Percentiles rank a stretch among this genome's conserved stretches.
phyloP scores from a whole-genome alignment of 2,888 invertebrate species.

The Epirrita christyi region DNA sequence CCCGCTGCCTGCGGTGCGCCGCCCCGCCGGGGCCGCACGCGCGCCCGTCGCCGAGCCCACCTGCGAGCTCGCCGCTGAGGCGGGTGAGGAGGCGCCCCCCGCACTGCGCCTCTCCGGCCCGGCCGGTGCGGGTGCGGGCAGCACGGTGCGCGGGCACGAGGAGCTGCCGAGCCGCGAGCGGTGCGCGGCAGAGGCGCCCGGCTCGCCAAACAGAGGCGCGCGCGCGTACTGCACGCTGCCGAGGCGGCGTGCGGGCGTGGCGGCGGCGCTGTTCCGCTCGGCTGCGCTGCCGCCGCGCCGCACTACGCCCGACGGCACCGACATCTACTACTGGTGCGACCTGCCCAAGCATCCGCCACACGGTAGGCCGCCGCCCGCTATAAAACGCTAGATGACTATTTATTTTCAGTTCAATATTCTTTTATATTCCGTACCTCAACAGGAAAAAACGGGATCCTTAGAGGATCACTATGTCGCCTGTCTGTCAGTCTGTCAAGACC shows the following conservation, averaged over 20 bases:
- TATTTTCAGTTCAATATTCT: too few species aligned
- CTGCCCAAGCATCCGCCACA: slow-evolving; percentile 84
- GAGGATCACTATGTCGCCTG: too few species aligned
- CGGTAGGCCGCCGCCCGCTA: slow-evolving; percentile 67
- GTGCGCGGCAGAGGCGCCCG: slow-evolving; percentile 25
- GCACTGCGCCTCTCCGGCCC: slow-evolving; percentile 32
- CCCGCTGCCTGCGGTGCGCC: slow-evolving; percentile 41
- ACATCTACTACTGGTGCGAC: slow-evolving; percentile 95
- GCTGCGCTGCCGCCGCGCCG: slow-evolving; percentile 88
- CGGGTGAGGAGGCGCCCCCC: slow-evolving; percentile 63
- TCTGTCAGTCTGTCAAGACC: too few species aligned
- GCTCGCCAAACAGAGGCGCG: slow-evolving; percentile 49
- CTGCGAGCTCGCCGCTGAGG: slow-evolving; percentile 59
- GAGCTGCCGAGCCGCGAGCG: slow-evolving; percentile 86
- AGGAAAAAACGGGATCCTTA: too few species aligned
- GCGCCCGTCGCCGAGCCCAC: slow-evolving; percentile 53
- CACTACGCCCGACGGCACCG: slow-evolving; percentile 92
- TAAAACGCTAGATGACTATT: too few species aligned
- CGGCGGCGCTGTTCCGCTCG: slow-evolving; percentile 59
- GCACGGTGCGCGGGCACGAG: slow-evolving; percentile 87
- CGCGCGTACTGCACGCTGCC: slow-evolving; percentile 84
- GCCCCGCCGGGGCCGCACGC: slow-evolving; percentile 49
- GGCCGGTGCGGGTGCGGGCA: slow-evolving; percentile 67
- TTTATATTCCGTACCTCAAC: too few species aligned
- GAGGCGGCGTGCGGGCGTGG: slow-evolving; percentile 59